phyloP scores from a whole-genome alignment of 2,797 vertebrate species.

The Crypturellus tataupa region DNA sequence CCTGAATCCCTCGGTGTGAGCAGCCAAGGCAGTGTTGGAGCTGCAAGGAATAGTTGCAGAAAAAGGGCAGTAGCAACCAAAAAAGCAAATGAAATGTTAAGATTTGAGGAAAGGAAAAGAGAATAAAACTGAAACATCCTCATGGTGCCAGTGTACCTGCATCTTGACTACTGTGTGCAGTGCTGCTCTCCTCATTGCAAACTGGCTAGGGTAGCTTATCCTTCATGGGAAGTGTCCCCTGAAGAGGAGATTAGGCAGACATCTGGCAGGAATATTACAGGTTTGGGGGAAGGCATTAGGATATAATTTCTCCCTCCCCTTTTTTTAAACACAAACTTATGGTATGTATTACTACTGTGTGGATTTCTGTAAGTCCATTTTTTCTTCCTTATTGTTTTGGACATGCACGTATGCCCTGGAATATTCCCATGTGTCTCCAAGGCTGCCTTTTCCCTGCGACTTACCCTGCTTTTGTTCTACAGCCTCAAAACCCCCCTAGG shows the following conservation, averaged over 20 bases:
- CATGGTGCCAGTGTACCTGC: not conserved
- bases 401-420: accelerated
- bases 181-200: not conserved
- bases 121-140: not conserved
- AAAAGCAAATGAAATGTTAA: not conserved
- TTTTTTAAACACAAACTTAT: not conserved
- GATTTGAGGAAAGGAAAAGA: not conserved
- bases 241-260: not conserved
- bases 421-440: not conserved
- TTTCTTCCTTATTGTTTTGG: not conserved
- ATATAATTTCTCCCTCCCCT: not conserved
- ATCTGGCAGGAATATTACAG: not conserved
- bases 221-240: not conserved
- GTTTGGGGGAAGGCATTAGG: not conserved
- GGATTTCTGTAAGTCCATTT: not conserved
- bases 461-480: not conserved
- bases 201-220: not conserved
- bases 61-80: not conserved
- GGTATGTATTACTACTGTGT: not conserved
- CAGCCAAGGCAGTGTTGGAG: not conserved
- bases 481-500: not conserved
- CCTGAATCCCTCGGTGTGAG: not conserved
- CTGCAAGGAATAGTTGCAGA: not conserved
- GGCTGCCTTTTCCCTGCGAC: not conserved
- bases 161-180: not conserved